A percentile compares a stretch with the other conserved stretches of the same genome.
Evolutionary conservation across 2,797 vertebrate species (phyloP).

Genomic region (Salmo trutta): DNA sequence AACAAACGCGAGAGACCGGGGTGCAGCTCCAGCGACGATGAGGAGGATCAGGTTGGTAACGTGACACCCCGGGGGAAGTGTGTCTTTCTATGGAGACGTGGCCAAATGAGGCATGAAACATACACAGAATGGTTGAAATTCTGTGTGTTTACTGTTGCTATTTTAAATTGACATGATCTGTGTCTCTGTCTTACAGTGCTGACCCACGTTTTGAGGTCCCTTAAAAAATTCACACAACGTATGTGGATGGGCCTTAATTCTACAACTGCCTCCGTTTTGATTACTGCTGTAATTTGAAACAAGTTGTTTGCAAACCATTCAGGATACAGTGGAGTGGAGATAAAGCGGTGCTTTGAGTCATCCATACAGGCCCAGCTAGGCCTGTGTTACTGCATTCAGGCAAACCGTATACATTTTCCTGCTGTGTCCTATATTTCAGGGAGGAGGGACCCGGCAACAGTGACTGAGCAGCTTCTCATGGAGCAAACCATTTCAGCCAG

Average conservation of each 20-base stretch:
- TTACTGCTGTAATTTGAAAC: background rate
- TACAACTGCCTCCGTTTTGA: background rate
- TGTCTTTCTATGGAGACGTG: constrained; percentile 5
- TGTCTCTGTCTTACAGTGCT: background rate
- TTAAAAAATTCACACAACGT: background rate
- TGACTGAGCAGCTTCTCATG: constrained; percentile 74
- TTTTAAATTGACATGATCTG: constrained; percentile 22
- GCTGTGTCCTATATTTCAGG: constrained; percentile 64
- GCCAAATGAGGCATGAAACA: constrained; percentile 19
- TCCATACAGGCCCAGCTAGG: background rate
- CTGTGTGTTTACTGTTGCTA: constrained; percentile 26
- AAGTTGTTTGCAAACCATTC: background rate
- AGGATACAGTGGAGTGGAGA: background rate
- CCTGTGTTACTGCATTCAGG: constrained; percentile 7
- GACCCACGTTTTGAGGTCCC: background rate
- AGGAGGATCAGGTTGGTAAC: constrained; percentile 17
- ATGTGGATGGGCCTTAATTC: background rate
- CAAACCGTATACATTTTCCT: constrained; percentile 54
- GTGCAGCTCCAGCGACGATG: constrained; percentile 11
- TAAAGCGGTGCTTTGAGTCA: background rate
- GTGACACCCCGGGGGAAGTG: constrained; percentile 6
- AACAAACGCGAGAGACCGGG: background rate
- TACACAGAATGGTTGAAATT: constrained; percentile 6
- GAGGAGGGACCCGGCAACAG: constrained; percentile 70
- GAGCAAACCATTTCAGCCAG: constrained; percentile 59